phyloP scores from a whole-genome alignment of 2,888 invertebrate species.

The Netelia inedita region DNA sequence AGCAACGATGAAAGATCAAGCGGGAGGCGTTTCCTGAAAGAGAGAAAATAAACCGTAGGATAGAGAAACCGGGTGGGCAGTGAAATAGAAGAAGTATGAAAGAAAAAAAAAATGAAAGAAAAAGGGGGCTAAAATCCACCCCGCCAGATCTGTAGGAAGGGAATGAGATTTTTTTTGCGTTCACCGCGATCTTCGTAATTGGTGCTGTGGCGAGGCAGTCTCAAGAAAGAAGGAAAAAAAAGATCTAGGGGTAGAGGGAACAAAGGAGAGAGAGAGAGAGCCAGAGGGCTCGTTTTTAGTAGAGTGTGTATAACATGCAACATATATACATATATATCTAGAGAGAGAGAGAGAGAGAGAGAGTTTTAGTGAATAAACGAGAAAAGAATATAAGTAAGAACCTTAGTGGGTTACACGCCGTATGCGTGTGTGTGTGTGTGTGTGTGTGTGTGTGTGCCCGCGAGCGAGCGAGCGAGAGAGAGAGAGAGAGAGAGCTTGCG shows the following conservation, averaged over 20 bases:
- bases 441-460: too few species aligned
- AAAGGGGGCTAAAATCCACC: neutral
- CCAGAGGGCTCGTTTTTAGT: constrained; percentile 39
- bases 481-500: constrained; percentile 13
- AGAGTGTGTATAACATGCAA: neutral
- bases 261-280: neutral
- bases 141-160: constrained; percentile 20
- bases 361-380: constrained; percentile 58
- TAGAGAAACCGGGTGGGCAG: constrained; percentile 6
- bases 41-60: constrained; percentile 9
- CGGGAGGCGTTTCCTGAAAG: neutral
- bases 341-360: neutral
- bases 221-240: neutral
- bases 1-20: neutral
- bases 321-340: neutral
- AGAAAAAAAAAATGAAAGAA: constrained; percentile 11
- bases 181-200: constrained; percentile 63
- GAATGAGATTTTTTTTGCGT: constrained; percentile 47
- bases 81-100: constrained; percentile 2
- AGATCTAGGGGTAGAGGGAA: neutral
- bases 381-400: constrained; percentile 54
- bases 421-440: too few species aligned
- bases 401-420: constrained; percentile 25
- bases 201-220: constrained; percentile 43
- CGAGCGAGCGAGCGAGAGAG: constrained; percentile 30